Evolutionary conservation across 2,888 invertebrate genomes (phyloP).

Genomic region (Galeruca laticollis): DNA sequence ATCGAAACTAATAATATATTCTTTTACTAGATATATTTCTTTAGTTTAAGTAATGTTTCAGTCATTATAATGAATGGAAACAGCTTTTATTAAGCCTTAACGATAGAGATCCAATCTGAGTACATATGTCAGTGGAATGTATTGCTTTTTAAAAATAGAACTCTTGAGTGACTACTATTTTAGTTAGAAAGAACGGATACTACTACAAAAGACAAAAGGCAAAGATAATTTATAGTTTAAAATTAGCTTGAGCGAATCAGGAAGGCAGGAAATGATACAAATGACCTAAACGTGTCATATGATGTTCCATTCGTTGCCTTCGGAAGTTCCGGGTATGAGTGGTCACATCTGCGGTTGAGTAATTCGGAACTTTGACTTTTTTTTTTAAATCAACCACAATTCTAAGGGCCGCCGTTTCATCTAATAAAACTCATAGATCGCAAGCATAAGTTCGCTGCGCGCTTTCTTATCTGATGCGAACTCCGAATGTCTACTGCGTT

Average conservation of each 20-base stretch:
- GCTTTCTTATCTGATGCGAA: slow-evolving; percentile 21
- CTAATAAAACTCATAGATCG: slow-evolving; percentile 37
- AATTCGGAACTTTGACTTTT: slow-evolving; percentile 61
- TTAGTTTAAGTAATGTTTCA: no score
- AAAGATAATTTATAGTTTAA: slow-evolving; percentile 13
- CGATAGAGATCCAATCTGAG: slow-evolving; percentile 1
- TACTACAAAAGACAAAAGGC: not conserved
- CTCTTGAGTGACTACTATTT: not conserved
- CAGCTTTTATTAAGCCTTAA: not conserved
- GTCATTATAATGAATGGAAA: no score
- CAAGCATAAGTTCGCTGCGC: slow-evolving; percentile 26
- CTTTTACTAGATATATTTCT: no score
- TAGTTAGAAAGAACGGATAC: slow-evolving; percentile 1
- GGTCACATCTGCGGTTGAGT: slow-evolving; percentile 60
- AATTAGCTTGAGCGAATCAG: slow-evolving; percentile 13
- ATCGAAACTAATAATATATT: no score
- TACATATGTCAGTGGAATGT: not conserved
- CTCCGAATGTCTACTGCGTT: slow-evolving; percentile 2
- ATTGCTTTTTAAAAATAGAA: not conserved
- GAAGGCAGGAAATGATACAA: slow-evolving; percentile 52
- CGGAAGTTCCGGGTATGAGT: slow-evolving; percentile 53
- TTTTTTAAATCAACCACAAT: slow-evolving; percentile 57
- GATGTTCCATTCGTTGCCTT: slow-evolving; percentile 54
- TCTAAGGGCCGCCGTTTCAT: slow-evolving; percentile 45
- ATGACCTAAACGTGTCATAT: slow-evolving; percentile 59